These are phyloP conservation scores for Desoria tigrina DNA, from an alignment of 2,888 invertebrate species.

Conservation along the genomic window DNA sequence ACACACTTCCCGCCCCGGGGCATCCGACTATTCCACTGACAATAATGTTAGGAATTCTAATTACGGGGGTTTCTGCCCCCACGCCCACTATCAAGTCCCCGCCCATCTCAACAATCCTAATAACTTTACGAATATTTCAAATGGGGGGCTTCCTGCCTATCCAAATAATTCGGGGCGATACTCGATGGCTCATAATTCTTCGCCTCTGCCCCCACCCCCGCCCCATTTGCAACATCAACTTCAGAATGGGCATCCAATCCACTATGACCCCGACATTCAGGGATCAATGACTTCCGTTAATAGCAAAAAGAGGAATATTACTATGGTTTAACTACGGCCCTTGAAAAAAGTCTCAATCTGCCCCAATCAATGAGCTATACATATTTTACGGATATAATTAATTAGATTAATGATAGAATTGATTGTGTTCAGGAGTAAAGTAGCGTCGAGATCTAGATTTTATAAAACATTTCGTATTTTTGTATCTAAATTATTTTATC, in stretches of 20 bases:
- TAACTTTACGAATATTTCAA: too few relatives aligned
- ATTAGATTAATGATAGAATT: too few relatives aligned
- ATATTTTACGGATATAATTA: too few relatives aligned
- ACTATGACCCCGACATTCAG: constrained; percentile 61
- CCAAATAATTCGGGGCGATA: constrained; percentile 20
- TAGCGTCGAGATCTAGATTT: too few relatives aligned
- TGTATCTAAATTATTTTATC: too few relatives aligned
- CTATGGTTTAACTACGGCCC: constrained; percentile 67
- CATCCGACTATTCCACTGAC: constrained; percentile 48
- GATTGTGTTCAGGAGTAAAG: too few relatives aligned
- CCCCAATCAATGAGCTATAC: too few relatives aligned
- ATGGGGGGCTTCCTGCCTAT: constrained; percentile 36
- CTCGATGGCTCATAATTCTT: constrained; percentile 25
- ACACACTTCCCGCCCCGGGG: constrained; percentile 30
- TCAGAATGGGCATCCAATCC: constrained; percentile 45
- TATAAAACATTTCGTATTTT: too few relatives aligned
- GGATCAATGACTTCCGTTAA: constrained; percentile 64
- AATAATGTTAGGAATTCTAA: constrained; percentile 33
- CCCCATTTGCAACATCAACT: constrained; percentile 1
- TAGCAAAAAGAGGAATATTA: constrained; percentile 62
- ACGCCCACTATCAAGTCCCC: constrained; percentile 24
- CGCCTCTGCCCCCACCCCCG: constrained; percentile 6
- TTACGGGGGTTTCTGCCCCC: neutral
- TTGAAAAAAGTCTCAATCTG: too few relatives aligned
- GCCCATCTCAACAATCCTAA: too few relatives aligned